These are phyloP conservation scores for Amblyraja radiata DNA, from an alignment of 2,797 vertebrate species.

Conservation along the genomic window DNA sequence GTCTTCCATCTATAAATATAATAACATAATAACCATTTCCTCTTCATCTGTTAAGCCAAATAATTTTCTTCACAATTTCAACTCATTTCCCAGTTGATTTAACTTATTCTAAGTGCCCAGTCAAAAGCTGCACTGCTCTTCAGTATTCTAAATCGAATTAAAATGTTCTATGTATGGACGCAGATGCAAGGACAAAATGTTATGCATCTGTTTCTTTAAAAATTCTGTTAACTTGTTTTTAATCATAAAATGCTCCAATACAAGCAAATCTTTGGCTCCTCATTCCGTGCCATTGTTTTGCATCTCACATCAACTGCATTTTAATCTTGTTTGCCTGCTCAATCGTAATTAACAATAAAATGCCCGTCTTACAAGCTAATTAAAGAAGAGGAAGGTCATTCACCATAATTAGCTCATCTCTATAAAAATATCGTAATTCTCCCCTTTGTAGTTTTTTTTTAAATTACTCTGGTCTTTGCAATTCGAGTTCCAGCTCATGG, in stretches of 20 bases:
- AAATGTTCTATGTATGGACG: not conserved
- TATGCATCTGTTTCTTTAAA: not conserved
- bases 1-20: not conserved
- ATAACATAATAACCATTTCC: not conserved
- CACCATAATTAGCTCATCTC: not conserved
- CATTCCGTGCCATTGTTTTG: not conserved
- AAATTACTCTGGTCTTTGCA: not conserved
- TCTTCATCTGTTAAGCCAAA: not conserved
- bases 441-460: not conserved
- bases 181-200: not conserved
- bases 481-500: not conserved
- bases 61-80: not conserved
- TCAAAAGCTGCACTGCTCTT: not conserved
- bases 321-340: not conserved
- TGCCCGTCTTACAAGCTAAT: not conserved
- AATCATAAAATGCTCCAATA: not conserved
- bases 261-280: not conserved
- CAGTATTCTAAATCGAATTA: not conserved
- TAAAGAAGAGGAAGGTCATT: not conserved
- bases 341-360: not conserved
- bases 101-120: not conserved
- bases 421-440: not conserved
- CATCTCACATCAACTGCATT: not conserved
- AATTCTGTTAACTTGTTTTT: not conserved
- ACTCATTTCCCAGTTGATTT: not conserved